Evolutionary conservation across 2,888 invertebrate species (phyloP).

Genomic region (Pteria penguin): DNA sequence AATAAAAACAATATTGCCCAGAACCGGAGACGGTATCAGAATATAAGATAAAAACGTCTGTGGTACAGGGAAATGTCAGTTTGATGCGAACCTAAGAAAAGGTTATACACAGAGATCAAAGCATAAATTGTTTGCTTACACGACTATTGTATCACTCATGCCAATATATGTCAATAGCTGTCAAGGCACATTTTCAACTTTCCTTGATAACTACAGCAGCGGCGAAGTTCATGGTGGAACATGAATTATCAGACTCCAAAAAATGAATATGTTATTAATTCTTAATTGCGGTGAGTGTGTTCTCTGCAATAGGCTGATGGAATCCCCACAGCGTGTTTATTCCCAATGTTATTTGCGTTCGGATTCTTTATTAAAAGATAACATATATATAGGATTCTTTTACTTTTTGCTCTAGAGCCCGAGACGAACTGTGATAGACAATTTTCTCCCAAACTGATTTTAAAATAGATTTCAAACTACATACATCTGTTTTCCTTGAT

Average conservation of each 20-base stretch:
- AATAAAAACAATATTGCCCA: not conserved
- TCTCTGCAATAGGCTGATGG: too few species aligned
- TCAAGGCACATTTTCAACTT: not conserved
- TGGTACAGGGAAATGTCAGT: not conserved
- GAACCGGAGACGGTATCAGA: not conserved
- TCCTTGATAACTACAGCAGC: not conserved
- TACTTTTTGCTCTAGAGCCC: too few species aligned
- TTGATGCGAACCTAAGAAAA: not conserved
- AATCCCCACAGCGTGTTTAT: too few species aligned
- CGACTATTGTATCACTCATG: not conserved
- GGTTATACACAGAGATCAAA: not conserved
- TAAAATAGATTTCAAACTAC: too few species aligned
- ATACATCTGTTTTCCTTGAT: too few species aligned
- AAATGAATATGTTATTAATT: not conserved
- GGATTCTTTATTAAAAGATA: too few species aligned
- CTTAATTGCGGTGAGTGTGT: too few species aligned
- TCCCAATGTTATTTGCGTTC: too few species aligned
- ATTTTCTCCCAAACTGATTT: too few species aligned
- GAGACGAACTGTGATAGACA: too few species aligned
- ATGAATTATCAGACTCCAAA: not conserved
- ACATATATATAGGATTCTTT: too few species aligned
- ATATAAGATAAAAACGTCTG: not conserved
- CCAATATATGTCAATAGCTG: not conserved
- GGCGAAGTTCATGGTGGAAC: not conserved
- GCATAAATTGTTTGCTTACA: not conserved